Percentiles rank a stretch among this genome's conserved stretches.
These are phyloP conservation scores for Rhizoglyphus robini DNA, from an alignment of 1,140 invertebrate species.

Conservation along the genomic window DNA sequence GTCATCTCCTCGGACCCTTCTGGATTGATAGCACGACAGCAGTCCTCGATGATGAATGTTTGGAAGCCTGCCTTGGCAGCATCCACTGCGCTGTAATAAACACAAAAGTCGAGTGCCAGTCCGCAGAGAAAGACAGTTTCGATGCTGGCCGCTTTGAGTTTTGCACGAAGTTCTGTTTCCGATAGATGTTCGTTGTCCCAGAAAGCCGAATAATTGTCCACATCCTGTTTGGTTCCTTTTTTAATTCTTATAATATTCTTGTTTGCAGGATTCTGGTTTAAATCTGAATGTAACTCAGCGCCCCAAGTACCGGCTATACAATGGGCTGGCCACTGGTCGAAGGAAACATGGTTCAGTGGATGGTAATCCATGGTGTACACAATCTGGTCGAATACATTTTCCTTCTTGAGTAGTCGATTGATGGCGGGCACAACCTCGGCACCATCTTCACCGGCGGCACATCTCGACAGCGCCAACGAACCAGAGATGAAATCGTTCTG, in stretches of 20 bases:
- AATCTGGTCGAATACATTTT: conserved; percentile 77
- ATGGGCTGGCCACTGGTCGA: conserved; percentile 46
- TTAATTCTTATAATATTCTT: conserved; percentile 13
- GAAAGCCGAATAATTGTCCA: conserved; percentile 95
- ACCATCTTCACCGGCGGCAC: conserved; percentile 78
- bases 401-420: conserved; percentile 67
- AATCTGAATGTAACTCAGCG: conserved; percentile 62
- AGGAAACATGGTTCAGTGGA: conserved; percentile 88
- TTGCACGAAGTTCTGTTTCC: conserved; percentile 65
- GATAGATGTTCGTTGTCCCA: conserved; percentile 88
- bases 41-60: background rate
- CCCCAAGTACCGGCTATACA: background rate
- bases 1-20: background rate
- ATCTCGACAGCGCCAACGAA: conserved; percentile 78
- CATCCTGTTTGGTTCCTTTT: conserved; percentile 66
- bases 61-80: conserved; percentile 3
- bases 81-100: conserved; percentile 37
- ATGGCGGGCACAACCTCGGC: conserved; percentile 81
- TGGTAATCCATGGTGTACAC: conserved; percentile 97
- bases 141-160: conserved; percentile 59
- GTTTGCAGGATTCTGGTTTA: conserved; percentile 48
- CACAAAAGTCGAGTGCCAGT: conserved; percentile 89
- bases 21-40: background rate
- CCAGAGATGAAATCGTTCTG: conserved; percentile 97
- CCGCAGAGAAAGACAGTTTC: conserved; percentile 92